Percentiles rank a stretch among this genome's conserved stretches.
phyloP scores from a whole-genome alignment of 2,888 invertebrate species.

The Philereme vetulata region DNA sequence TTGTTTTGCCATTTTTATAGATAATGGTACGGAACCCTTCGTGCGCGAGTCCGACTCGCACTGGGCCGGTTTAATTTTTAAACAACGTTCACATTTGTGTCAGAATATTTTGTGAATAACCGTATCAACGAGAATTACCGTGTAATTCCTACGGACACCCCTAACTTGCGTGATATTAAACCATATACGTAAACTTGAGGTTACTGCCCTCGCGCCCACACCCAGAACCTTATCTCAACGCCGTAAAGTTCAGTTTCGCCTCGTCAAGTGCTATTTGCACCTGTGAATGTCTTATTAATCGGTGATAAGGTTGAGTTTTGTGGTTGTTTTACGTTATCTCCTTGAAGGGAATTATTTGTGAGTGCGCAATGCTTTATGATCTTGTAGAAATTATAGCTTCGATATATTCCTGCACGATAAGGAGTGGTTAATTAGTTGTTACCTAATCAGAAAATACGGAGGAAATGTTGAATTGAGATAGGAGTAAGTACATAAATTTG shows the following conservation, averaged over 20 bases:
- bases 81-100: too few relatives aligned
- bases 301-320: conserved; percentile 4
- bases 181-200: conserved; percentile 43
- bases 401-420: conserved; percentile 20
- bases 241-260: conserved; percentile 24
- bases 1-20: too few relatives aligned
- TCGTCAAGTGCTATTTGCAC: conserved; percentile 12
- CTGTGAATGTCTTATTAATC: neutral
- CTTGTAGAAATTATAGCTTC: conserved; percentile 26
- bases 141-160: conserved; percentile 14
- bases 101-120: too few relatives aligned
- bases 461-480: too few relatives aligned
- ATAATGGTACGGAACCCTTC: too few relatives aligned
- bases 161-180: conserved; percentile 38
- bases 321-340: conserved; percentile 1
- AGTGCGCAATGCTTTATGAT: conserved; percentile 21
- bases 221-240: conserved; percentile 18
- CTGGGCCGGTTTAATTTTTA: too few relatives aligned
- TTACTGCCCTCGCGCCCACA: conserved; percentile 39
- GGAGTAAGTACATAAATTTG: too few relatives aligned
- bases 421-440: neutral
- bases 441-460: too few relatives aligned
- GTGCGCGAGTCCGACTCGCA: too few relatives aligned
- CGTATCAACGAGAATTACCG: too few relatives aligned
- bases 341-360: conserved; percentile 15